Base-by-base conservation (phyloP, 2,797 vertebrate genomes). In the Adelosebastes latens region DNA sequence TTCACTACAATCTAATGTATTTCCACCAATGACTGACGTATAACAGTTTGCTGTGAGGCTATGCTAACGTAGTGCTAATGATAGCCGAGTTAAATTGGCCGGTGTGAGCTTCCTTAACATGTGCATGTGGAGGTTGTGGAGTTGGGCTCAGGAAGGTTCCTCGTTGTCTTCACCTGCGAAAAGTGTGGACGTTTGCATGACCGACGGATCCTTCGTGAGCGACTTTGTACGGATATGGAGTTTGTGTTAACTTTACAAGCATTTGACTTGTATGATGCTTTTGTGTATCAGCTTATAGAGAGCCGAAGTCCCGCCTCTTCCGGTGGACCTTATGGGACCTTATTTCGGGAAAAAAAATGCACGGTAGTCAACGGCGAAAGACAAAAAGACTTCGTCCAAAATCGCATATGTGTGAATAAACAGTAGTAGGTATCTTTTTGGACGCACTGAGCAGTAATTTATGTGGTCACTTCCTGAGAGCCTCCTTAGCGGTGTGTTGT, bases 21-120 rank as follows among this genome's bases (percentile, higher is more conserved):
- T 91, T 80, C 61, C 61, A 86, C 81, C 80, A 82, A 58, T 87
- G 58, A 80, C 78, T 77, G 72, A 75, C 34, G 20, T 69, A 14
- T 59, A 81, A 73, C 25, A 49, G 31, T 77, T 78, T 68, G 46
- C 62, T 36, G 46, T 74, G 62, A 65, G 66, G 77, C 64, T 73
- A 69, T 31, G 25, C 81, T 83, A 89, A 85, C 79, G 13, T 8
- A 36, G 59, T 36, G 49, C 74, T 80, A 83, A 72, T 24, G 22
- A 36, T 55, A 77, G 62, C 16, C 3, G 20, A 56, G 39, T 75
- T 31, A 49, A 67, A 82, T 68, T 22, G 27, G 32, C 20, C 58
- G 27, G 73, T 24, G 16, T 39, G 34, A 69, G 56, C 53, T 72
- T 72, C 5, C 34, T 56, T 72, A 72, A 56, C 25, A 62, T 49